Conservation (phyloP, 2,888 invertebrate species). For the Andrena trimmerana region DNA sequence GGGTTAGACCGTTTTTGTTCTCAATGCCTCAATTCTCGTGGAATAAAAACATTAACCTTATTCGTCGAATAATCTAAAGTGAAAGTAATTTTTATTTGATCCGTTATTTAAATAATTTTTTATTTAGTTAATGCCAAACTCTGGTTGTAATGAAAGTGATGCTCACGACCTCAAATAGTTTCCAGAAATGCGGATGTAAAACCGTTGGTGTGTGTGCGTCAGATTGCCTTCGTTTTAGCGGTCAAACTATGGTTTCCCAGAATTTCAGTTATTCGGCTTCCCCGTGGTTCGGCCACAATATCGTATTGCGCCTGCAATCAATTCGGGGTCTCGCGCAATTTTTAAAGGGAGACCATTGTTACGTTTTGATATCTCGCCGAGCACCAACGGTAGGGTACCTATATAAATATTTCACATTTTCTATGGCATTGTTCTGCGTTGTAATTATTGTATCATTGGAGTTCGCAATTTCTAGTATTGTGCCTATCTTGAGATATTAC, state of each 20-base stretch:
- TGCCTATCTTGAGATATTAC: no score
- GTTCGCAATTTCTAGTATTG: background rate
- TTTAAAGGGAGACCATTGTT: slow-evolving; percentile 41
- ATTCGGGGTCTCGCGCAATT: slow-evolving; percentile 23
- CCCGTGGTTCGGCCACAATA: slow-evolving; percentile 6
- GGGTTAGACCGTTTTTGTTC: no score
- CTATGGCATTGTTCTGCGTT: background rate
- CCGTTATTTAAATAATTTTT: no score
- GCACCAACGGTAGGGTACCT: background rate
- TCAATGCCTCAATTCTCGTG: no score
- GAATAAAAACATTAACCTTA: no score
- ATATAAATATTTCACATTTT: slow-evolving; percentile 26
- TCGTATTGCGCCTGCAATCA: slow-evolving; percentile 14
- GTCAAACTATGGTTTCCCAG: slow-evolving; percentile 49
- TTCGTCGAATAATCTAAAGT: no score
- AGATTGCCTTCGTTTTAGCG: slow-evolving; percentile 24
- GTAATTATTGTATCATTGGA: slow-evolving; percentile 18
- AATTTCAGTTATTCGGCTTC: slow-evolving; percentile 51
- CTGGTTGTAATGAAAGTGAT: background rate
- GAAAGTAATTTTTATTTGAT: no score
- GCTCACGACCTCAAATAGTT: background rate
- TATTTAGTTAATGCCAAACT: background rate
- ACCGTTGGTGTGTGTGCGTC: background rate
- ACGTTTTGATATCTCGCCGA: slow-evolving; percentile 17
- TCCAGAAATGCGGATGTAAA: background rate